Percentiles rank a stretch among this genome's conserved stretches.
Evolutionary conservation across 2,888 invertebrate genomes (phyloP).

Genomic region (Cyaniris semiargus): DNA sequence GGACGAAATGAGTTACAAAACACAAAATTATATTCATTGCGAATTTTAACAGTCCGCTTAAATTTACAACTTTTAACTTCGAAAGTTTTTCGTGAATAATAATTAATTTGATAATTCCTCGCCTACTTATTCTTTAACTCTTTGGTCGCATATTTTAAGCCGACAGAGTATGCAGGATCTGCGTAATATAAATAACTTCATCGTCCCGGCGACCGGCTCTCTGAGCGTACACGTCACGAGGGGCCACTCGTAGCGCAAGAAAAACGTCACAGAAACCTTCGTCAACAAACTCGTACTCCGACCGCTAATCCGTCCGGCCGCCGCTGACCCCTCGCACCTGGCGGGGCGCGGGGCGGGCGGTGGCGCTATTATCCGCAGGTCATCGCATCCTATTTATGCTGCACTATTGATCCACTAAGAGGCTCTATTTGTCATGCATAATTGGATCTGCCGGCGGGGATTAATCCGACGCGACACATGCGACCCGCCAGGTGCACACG

Average conservation of each 20-base stretch:
- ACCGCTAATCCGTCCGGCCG: background rate
- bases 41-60: background rate
- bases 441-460: constrained; percentile 35
- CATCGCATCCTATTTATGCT: constrained; percentile 57
- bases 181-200: background rate
- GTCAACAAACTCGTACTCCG: background rate
- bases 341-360: background rate
- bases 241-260: background rate
- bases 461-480: constrained; percentile 33
- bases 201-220: background rate
- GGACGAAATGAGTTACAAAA: background rate
- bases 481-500: constrained; percentile 1
- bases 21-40: constrained; percentile 10
- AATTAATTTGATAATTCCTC: background rate
- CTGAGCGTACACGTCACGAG: background rate
- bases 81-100: constrained; percentile 11
- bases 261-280: background rate
- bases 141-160: background rate
- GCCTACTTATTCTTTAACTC: background rate
- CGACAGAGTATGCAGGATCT: background rate
- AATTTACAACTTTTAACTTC: background rate
- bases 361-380: constrained; percentile 40
- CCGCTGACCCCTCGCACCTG: constrained; percentile 1
- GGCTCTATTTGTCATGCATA: constrained; percentile 39
- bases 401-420: constrained; percentile 51